Evolutionary conservation across 2,113 vertebrate genomes (phyloP), one percentile per base, ranked within the genome.

Genomic region (Greenwoodochromis staneri): DNA sequence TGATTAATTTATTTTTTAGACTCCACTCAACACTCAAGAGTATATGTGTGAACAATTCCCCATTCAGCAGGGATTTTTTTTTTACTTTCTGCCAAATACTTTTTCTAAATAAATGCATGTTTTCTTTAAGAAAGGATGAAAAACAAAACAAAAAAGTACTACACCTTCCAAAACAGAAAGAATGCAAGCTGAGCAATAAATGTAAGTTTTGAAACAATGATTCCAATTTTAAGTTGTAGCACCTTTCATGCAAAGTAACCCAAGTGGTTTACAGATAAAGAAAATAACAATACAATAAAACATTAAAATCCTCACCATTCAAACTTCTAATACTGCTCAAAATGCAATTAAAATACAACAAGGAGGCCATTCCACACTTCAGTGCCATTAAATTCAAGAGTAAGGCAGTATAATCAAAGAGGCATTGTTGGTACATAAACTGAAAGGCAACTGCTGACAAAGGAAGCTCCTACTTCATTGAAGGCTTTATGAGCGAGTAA

Each of bases 21-120:
- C 1, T 27, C 66, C 38, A 66, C 1, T 66, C 0, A 63, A 66
- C 31, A 73, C 38, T 42, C n/a, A 7, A 0, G 1, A 73, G 38
- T 71, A 24, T 6, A 0, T 42, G 66, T 71, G 66, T 42, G 66
- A 71, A 71, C 5, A 42, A 71, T 36, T 36, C 61, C 31, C 61
- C 17, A 38, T 66, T 40, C 36, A 42, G 38, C 66, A 71, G 66
- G 66, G 5, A 42, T 71, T 42, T 42, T 71, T 42, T 42, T 0
- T 42, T 24, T 16, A 24, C 66, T 42, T 24, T 42, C 66, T 42
- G 38, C 36, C 36, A 40, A n/a, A 40, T 42, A 24, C 38, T 6
- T 24, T 71, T 42, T 71, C 36, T 0, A 14, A 71, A 24, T 71
- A 5, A 71, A 9, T 40, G 11, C n/a, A 71, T 16, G 66, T 42